A percentile compares a stretch with the other conserved stretches of the same genome.
Conservation (phyloP, 2,797 vertebrate species). For the Syngnathus acus region DNA sequence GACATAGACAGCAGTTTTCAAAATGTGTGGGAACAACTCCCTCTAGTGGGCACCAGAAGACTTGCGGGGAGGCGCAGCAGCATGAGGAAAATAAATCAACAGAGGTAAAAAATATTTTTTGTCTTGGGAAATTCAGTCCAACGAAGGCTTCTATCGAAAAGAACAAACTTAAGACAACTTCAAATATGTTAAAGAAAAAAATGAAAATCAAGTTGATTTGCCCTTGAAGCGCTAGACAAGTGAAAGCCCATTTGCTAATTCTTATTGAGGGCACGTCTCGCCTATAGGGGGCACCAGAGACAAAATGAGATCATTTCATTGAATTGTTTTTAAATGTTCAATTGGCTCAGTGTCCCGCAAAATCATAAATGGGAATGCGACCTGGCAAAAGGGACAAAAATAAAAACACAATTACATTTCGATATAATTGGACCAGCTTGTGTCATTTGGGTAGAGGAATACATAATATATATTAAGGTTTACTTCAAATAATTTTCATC, state of each 20-base stretch:
- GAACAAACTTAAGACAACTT: no score
- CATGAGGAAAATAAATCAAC: not conserved
- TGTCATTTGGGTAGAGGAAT: constrained; percentile 8
- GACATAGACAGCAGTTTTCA: not conserved
- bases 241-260: not conserved
- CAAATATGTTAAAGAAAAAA: no score
- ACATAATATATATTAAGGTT: constrained; percentile 39
- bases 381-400: not conserved
- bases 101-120: not conserved
- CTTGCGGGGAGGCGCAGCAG: not conserved
- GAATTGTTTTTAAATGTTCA: not conserved
- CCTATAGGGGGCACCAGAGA: not conserved
- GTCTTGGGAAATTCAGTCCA: no score
- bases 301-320: not conserved
- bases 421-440: constrained; percentile 12
- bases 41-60: not conserved
- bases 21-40: not conserved
- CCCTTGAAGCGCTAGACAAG: no score
- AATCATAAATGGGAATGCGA: not conserved
- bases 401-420: not conserved
- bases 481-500: constrained; percentile 45
- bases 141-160: not conserved
- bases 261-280: not conserved
- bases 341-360: not conserved
- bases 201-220: no score